phyloP scores from a whole-genome alignment of 2,113 vertebrate genomes.

The human region GRCh38 chr16:9806001-9806500 shows the following conservation, averaged over 20 bases:
- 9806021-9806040: not conserved
- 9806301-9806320: not conserved
- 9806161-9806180: conserved; percentile 37
- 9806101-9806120: not conserved
- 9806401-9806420: conserved; percentile 20
- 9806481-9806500: conserved; percentile 17
- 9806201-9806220: not conserved
- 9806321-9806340: conserved; percentile 10
- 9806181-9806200: conserved; percentile 56
- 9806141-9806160: conserved; percentile 16
- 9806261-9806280: not conserved
- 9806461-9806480: not conserved
- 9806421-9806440: not conserved
- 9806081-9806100: conserved; percentile 52
- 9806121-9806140: conserved; percentile 6
- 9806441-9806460: not conserved
- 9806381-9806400: not conserved
- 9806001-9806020: not conserved
- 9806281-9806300: not conserved
- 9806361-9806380: conserved; percentile 57
- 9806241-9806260: not conserved
- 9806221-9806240: conserved; percentile 35
- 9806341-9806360: not conserved
- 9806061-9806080: conserved; percentile 43
- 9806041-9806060: conserved; percentile 25